Evolutionary conservation across 1,140 invertebrate genomes (phyloP).

Genomic region (Trachymyrmex septentrionalis): DNA sequence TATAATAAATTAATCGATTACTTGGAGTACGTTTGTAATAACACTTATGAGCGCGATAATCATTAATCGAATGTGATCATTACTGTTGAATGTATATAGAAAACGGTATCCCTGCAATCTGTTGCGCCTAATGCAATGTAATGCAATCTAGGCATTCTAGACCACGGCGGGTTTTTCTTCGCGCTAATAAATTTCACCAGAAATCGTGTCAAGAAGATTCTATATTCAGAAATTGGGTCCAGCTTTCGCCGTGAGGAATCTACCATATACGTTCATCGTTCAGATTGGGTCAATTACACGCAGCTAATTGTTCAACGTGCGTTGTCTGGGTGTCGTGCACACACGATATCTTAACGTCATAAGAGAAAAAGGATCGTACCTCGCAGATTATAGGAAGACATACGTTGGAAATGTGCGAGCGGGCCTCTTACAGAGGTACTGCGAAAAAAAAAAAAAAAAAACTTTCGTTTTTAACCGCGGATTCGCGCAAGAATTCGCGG

Average conservation of each 20-base stretch:
- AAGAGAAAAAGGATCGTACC: not conserved
- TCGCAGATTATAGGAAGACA: not conserved
- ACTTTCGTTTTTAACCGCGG: slow-evolving; percentile 78
- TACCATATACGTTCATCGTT: slow-evolving; percentile 29
- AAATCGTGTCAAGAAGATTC: slow-evolving; percentile 66
- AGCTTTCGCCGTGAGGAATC: slow-evolving; percentile 65
- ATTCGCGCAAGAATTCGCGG: slow-evolving; percentile 55
- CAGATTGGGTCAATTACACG: slow-evolving; percentile 56
- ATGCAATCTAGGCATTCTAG: slow-evolving; percentile 32
- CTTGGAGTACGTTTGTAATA: slow-evolving; percentile 21
- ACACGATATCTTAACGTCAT: slow-evolving; percentile 30
- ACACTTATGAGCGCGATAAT: not conserved
- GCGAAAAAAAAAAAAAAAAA: not conserved
- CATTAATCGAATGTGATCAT: slow-evolving; percentile 39
- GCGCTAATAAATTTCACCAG: slow-evolving; percentile 55
- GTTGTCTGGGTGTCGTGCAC: not conserved
- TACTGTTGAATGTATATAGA: slow-evolving; percentile 17
- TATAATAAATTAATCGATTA: slow-evolving; percentile 29
- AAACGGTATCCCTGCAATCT: slow-evolving; percentile 40
- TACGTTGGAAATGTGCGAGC: slow-evolving; percentile 35
- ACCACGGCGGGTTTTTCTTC: not conserved
- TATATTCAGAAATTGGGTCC: slow-evolving; percentile 47
- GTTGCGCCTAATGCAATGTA: slow-evolving; percentile 34
- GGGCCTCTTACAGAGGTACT: slow-evolving; percentile 11
- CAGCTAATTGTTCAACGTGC: slow-evolving; percentile 54